Evolutionary conservation across 2,888 invertebrate genomes (phyloP).

Genomic region (Apotomis turbidana): DNA sequence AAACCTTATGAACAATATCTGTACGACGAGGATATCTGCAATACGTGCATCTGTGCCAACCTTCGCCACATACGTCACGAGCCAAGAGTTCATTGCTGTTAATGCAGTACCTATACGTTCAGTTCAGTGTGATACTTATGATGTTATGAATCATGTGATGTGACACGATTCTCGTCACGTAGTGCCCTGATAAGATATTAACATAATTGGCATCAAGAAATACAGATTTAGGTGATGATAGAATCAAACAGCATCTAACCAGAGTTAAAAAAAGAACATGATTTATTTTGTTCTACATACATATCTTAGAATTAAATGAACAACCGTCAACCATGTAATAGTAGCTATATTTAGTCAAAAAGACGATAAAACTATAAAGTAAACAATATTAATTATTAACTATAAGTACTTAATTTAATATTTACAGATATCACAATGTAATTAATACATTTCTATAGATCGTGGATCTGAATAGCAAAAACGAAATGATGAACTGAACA

Average conservation of each 20-base stretch:
- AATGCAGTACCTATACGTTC: constrained; percentile 12
- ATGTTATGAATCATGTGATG: constrained; percentile 33
- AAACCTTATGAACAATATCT: too few relatives aligned
- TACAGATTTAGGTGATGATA: not conserved
- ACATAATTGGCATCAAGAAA: not conserved
- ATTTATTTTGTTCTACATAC: too few relatives aligned
- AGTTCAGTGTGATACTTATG: constrained; percentile 16
- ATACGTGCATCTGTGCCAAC: constrained; percentile 15
- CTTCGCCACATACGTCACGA: constrained; percentile 23
- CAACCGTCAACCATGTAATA: too few relatives aligned
- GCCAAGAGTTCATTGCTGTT: constrained; percentile 37
- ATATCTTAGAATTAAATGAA: too few relatives aligned
- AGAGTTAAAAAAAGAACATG: not conserved
- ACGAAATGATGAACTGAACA: too few relatives aligned
- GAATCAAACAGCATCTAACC: not conserved
- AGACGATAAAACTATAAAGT: too few relatives aligned
- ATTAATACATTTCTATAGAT: too few relatives aligned
- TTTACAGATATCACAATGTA: too few relatives aligned
- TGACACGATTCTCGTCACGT: constrained; percentile 13
- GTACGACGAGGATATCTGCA: constrained; percentile 3
- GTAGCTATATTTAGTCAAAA: too few relatives aligned
- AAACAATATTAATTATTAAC: too few relatives aligned
- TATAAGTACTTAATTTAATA: too few relatives aligned
- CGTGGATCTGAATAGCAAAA: too few relatives aligned
- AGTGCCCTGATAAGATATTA: constrained; percentile 25